Evolutionary conservation across 2,797 vertebrate genomes (phyloP), one percentile per base, ranked within the genome.

Genomic region (Poecilia velifera): DNA sequence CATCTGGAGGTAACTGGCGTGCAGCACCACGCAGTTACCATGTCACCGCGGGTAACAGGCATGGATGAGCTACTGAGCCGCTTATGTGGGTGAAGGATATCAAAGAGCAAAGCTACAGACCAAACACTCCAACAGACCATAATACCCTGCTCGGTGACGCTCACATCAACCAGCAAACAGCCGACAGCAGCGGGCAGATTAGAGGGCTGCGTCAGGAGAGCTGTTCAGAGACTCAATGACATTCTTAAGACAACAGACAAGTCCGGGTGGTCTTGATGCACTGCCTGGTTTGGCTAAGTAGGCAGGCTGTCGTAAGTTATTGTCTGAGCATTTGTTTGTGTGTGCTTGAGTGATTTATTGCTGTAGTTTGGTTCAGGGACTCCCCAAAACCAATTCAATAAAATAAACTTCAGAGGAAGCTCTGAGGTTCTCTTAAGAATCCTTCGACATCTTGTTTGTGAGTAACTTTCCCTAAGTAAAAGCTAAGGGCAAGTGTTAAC

Each of bases 221-320:
- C 87, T 86, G 91, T 87, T 93, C 87, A 88, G 88, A 93, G 88
- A 94, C 90, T 92, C 89, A 77, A 76, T 93, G 94, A 94, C 93
- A 93, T 94, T 94, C 90, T 92, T 92, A 92, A 93, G 91, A 94
- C 93, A 94, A 93, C 92, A 91, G 90, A 92, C 86, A 82, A 84
- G 90, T 92, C 88, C 76, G 88, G 91, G 93, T 92, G 90, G 91
- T 90, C 93, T 79, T 86, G 86, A 83, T 79, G 83, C 81, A 72
- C 84, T 79, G 90, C 71, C 88, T 85, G 57, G 82, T 70, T 80
- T 66, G 86, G 86, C 87, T 89, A 90, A 91, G 84, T 64, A 77
- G 72, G 80, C 84, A 79, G 74, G 81, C 88, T 90, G 85, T 86
- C 25, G 57, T 84, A 76, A 75, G 85, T 84, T 86, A 55, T 85